Base-by-base conservation (phyloP, 2,888 invertebrate genomes). In the Pseudococcus jackbeardsleyi region DNA sequence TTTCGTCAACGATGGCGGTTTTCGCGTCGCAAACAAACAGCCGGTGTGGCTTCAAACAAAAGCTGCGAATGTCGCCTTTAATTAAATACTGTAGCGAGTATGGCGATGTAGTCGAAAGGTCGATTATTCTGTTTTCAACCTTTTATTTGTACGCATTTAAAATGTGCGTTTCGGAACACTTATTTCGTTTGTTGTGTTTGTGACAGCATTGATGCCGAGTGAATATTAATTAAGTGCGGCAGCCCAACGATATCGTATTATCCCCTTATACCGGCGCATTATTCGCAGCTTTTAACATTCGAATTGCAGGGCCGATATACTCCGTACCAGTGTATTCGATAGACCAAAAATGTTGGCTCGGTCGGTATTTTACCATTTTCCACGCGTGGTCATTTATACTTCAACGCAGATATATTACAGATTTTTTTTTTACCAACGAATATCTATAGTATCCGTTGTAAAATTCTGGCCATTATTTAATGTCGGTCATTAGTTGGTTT, bases 111-210 rank as follows among this genome's bases (percentile, higher is more conserved):
- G 85, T 59, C 59, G 85, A 85, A 85, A 85, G 85, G 85, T 85
- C 85, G 85, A 85, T 85, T 85, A 85, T 85, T 79, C 79, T 79
- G 79, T 79, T 79, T 85, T 64, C 85, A 59, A 59, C 59, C 85
- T 85, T 85, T 85, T 85, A 85, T 85, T 85, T 85, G 85, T 59
- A 79, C 79, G 79, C 79, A 42, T 79, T 79, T 79, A 79, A 79
- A 79, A 79, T 79, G 79, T 42, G 79, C 79, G 79, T 79, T 79
- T 79, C 79, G 79, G 79, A 42, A 79, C 79, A 79, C 79, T 79
- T 79, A 79, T 79, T 79, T 79, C 79, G 79, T 79, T 79, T 79
- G 79, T 79, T 26, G 79, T 79, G 79, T 46, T 79, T 79, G 79
- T 79, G 79, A 79, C 79, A 79, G 79, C 79, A 79, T 79, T 79